A percentile compares a stretch with the other conserved stretches of the same genome.
These are phyloP conservation scores for Alaudala cheleensis DNA, from an alignment of 2,113 vertebrate genomes.

Conservation along the genomic window DNA sequence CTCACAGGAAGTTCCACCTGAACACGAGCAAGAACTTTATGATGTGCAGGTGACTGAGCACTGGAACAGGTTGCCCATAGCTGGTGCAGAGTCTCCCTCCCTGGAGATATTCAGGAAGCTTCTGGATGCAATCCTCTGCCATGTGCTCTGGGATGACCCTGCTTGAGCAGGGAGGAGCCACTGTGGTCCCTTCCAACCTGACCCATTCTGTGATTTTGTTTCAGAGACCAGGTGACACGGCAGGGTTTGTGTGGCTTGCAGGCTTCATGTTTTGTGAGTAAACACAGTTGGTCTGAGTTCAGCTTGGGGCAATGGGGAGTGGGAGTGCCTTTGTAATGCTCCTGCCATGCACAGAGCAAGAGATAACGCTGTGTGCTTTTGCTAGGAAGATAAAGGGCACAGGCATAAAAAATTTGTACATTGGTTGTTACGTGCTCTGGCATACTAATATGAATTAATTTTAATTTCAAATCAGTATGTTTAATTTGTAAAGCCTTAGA, in stretches of 20 bases:
- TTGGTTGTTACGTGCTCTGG: neutral
- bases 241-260: neutral
- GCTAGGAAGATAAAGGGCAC: neutral
- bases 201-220: neutral
- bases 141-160: neutral
- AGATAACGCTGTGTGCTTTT: neutral
- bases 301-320: neutral
- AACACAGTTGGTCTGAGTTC: neutral
- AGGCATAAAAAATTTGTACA: neutral
- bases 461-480: conserved; percentile 26
- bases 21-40: neutral
- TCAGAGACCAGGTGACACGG: neutral
- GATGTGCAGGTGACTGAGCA: neutral
- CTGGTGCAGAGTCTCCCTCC: neutral
- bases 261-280: neutral
- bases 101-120: neutral
- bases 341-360: neutral
- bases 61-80: neutral
- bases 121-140: neutral
- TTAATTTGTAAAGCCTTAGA: conserved; percentile 18
- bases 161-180: neutral
- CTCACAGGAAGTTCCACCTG: neutral
- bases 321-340: neutral
- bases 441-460: conserved; percentile 18
- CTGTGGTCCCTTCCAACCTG: neutral